Evolutionary conservation across 2,888 invertebrate species (phyloP).

Genomic region (Mimumesa dahlbomi): DNA sequence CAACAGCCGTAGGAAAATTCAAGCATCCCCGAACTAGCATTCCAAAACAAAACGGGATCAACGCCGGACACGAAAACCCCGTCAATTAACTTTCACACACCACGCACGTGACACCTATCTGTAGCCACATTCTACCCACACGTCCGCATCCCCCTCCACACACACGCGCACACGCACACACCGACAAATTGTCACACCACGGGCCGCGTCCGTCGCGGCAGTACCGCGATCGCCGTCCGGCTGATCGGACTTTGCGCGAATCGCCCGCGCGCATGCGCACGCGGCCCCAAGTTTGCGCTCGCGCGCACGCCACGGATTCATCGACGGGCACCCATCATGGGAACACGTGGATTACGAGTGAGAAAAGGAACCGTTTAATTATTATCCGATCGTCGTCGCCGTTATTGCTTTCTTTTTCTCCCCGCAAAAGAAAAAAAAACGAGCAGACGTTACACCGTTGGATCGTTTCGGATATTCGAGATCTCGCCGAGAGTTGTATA

Average conservation of each 20-base stretch:
- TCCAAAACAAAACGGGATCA: no score
- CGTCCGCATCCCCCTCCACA: background rate
- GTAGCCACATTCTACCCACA: background rate
- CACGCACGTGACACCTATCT: background rate
- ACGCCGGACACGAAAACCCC: background rate
- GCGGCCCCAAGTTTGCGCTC: background rate
- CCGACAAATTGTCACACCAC: constrained; percentile 24
- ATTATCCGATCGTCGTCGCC: background rate
- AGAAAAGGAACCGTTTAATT: background rate
- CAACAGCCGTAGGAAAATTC: no score
- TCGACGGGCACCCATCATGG: background rate
- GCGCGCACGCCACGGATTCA: background rate
- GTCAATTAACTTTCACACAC: constrained; percentile 9
- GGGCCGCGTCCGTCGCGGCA: constrained; percentile 58
- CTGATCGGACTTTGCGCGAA: constrained; percentile 52
- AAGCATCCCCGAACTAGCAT: no score
- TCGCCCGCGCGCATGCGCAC: constrained; percentile 40
- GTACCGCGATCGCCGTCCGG: constrained; percentile 69
- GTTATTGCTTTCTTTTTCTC: no score
- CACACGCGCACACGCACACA: constrained; percentile 24
- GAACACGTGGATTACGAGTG: background rate
- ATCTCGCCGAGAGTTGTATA: no score
- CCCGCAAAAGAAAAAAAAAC: no score
- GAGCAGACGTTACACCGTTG: no score
- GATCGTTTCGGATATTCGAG: no score